Evolutionary conservation across 2,113 vertebrate genomes (phyloP), one percentile per base, ranked within the genome.

Genomic region (Proteles cristata): DNA sequence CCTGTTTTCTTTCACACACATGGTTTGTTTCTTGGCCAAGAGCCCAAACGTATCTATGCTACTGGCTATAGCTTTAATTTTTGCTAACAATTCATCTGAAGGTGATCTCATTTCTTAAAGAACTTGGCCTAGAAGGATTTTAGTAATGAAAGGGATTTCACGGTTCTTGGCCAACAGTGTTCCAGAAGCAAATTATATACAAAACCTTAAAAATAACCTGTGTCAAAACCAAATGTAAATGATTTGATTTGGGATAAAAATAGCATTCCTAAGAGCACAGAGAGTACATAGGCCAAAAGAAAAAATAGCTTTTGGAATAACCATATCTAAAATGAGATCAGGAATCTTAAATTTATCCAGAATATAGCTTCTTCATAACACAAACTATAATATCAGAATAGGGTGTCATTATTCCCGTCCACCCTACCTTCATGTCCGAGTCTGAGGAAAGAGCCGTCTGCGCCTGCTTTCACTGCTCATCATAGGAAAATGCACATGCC

Each of bases 1-100:
- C 81, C 91, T 97, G 85, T 94, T 95, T 98, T 93, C 97, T 88
- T 94, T 86, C 63, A 88, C 82, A 88, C 94, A 88, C 71, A 97
- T 88, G 66, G 66, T 61, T 93, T 80, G 25, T 79, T 81, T 79
- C 19, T 92, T 96, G 97, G 96, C 94, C 77, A 89, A 23, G 23
- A 86, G 92, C 94, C 96, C 88, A 71, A 88, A 93, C 69, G 90
- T 66, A 93, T 28, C 81, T 61, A 14, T 86, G 83, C 80, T 82
- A 82, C 84, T 94, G 85, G 95, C 50, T 94, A 25, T 68, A 43
- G 25, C 53, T 88, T 96, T 95, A 45, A 90, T 90, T 97, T 94
- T 88, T 71, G 95, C 96, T 92, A 95, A 71, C 83, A 94, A 96
- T 82, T 90, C 71, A 96, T 93, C 63, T 74, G 48, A 96, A 80